A percentile compares a stretch with the other conserved stretches of the same genome.
phyloP scores from a whole-genome alignment of 2,888 invertebrate genomes.

The Drosophila silvestris region DNA sequence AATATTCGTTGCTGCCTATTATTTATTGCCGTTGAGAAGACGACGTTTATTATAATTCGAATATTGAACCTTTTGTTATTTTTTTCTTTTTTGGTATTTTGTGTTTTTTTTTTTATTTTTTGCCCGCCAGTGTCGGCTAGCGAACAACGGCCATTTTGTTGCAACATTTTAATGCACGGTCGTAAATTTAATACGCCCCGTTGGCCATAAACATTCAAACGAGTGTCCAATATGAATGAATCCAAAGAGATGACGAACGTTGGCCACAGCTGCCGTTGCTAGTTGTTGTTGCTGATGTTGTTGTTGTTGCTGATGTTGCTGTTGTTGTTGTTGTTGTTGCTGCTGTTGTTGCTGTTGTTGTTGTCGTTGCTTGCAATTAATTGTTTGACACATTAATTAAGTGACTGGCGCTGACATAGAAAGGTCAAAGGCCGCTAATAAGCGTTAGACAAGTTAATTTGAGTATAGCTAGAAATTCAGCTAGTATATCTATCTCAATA shows the following conservation, averaged over 20 bases:
- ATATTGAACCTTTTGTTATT: conserved; percentile 61
- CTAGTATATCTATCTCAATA: conserved; percentile 10
- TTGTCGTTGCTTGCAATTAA: conserved; percentile 62
- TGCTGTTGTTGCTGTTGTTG: neutral
- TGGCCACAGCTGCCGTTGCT: conserved; percentile 21
- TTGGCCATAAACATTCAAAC: conserved; percentile 73
- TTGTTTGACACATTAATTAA: conserved; percentile 75
- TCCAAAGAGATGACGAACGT: conserved; percentile 58
- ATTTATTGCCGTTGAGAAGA: conserved; percentile 76
- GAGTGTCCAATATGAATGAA: conserved; percentile 74
- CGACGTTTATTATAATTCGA: conserved; percentile 80
- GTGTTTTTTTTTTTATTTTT: neutral
- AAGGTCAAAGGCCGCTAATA: conserved; percentile 76
- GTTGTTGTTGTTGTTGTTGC: conserved; percentile 1
- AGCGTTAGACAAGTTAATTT: conserved; percentile 77
- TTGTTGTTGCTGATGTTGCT: neutral
- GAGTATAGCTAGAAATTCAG: conserved; percentile 31
- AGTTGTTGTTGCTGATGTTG: conserved; percentile 2
- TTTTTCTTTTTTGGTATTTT: conserved; percentile 25
- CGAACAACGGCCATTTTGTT: conserved; percentile 70
- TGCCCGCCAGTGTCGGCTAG: conserved; percentile 34
- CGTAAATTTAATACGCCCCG: conserved; percentile 78
- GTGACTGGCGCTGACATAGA: conserved; percentile 66
- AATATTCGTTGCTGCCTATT: conserved; percentile 68
- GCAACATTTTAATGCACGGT: conserved; percentile 80